Evolutionary conservation across 1,140 invertebrate species (phyloP).

Genomic region (Heliconius hermathena): DNA sequence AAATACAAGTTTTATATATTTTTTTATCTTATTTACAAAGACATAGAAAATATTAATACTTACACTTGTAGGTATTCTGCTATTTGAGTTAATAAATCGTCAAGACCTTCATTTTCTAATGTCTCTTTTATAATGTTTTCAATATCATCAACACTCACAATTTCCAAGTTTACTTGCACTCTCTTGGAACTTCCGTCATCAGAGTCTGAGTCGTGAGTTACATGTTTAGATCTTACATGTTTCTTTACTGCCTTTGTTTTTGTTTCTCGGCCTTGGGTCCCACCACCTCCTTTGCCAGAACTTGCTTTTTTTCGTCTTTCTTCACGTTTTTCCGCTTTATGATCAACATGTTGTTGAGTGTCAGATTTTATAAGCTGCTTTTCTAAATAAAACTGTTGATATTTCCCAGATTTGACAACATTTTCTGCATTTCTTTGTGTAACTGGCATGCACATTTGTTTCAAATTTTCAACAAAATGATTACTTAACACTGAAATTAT

Average conservation of each 20-base stretch:
- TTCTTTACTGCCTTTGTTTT: conserved; percentile 97
- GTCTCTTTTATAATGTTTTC: conserved; percentile 84
- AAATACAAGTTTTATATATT: too few species aligned
- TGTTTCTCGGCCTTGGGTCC: conserved; percentile 95
- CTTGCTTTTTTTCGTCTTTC: conserved; percentile 94
- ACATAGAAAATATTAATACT: conserved; percentile 70
- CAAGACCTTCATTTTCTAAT: conserved; percentile 85
- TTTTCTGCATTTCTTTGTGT: conserved; percentile 89
- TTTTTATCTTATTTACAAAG: too few species aligned
- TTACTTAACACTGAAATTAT: conserved; percentile 82
- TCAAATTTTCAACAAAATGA: conserved; percentile 87
- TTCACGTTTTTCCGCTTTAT: conserved; percentile 90
- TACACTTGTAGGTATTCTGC: conserved; percentile 84
- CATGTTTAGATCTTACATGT: conserved; percentile 79
- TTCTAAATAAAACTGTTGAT: conserved; percentile 84
- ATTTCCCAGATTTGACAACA: conserved; percentile 86
- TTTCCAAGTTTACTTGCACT: conserved; percentile 78
- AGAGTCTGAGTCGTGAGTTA: conserved; percentile 83
- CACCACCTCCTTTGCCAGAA: conserved; percentile 93
- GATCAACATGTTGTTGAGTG: conserved; percentile 73
- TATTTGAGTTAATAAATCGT: conserved; percentile 84
- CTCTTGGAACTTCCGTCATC: conserved; percentile 82
- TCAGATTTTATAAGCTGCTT: conserved; percentile 82
- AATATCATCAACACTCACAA: conserved; percentile 87
- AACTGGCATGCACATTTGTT: conserved; percentile 85